Conservation (phyloP, 2,797 vertebrate species). For the Lithobates pipiens region DNA sequence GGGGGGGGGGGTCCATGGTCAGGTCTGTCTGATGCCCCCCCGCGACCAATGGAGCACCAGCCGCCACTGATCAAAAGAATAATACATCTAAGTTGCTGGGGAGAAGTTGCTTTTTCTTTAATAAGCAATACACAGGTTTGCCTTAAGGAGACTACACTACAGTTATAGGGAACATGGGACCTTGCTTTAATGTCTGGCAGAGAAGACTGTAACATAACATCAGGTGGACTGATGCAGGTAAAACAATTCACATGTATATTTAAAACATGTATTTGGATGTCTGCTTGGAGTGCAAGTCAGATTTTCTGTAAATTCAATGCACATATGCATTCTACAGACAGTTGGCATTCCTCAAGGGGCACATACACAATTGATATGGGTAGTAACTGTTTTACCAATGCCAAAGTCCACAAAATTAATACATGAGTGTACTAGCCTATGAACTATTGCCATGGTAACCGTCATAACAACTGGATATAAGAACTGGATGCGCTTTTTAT, state of each 20-base stretch:
- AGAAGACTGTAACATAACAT: no score
- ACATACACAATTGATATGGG: not conserved
- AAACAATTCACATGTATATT: not conserved
- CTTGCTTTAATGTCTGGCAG: not conserved
- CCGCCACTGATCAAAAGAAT: no score
- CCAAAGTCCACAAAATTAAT: not conserved
- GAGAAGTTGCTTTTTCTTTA: not conserved
- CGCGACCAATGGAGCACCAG: no score
- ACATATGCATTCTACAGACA: no score
- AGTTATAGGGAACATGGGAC: not conserved
- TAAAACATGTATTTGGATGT: no score
- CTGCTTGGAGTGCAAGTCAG: not conserved
- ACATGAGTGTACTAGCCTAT: not conserved
- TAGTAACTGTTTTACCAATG: not conserved
- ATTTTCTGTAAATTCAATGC: not conserved
- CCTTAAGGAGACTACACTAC: not conserved
- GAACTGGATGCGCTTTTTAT: not conserved
- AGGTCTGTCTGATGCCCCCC: no score
- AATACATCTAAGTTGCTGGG: no score
- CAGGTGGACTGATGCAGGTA: not conserved
- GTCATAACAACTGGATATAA: not conserved
- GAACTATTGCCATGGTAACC: not conserved
- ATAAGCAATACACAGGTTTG: not conserved
- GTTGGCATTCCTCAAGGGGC: not conserved
- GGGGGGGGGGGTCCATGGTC: no score